Conservation (phyloP, 2,113 vertebrate genomes). For the Macquaria ambigua region DNA sequence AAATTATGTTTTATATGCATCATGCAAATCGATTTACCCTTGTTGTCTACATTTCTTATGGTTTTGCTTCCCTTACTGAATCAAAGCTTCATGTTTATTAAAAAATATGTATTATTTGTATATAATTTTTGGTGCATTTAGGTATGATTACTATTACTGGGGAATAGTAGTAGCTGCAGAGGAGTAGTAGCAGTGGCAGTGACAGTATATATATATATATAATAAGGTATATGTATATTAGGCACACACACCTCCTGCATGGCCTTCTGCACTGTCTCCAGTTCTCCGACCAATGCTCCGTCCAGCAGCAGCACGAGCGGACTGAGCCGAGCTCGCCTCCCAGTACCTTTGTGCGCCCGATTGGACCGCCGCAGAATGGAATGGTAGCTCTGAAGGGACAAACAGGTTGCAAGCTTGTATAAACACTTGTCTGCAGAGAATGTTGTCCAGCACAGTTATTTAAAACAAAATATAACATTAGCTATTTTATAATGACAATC, state of each 20-base stretch:
- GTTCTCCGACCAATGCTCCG: constrained; percentile 89
- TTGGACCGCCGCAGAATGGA: constrained; percentile 86
- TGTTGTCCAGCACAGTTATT: background rate
- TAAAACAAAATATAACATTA: background rate
- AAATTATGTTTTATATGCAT: background rate
- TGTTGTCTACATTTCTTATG: background rate
- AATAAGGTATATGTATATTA: background rate
- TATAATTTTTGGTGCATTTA: background rate
- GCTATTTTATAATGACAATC: background rate
- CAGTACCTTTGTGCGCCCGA: constrained; percentile 62
- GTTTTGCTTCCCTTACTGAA: background rate
- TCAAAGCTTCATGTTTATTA: background rate
- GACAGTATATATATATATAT: background rate
- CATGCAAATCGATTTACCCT: background rate
- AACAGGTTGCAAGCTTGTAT: background rate
- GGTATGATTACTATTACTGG: background rate
- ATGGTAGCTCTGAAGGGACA: constrained; percentile 83
- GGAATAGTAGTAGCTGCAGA: background rate
- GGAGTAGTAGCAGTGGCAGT: background rate
- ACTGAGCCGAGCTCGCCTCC: constrained; percentile 86
- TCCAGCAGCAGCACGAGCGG: constrained; percentile 92
- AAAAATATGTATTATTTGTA: background rate
- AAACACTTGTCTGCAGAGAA: background rate
- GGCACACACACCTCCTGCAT: constrained; percentile 82
- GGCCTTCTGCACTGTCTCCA: constrained; percentile 90